Conservation (phyloP, 1,140 invertebrate genomes). For the Leptestheria dahalacensis region DNA sequence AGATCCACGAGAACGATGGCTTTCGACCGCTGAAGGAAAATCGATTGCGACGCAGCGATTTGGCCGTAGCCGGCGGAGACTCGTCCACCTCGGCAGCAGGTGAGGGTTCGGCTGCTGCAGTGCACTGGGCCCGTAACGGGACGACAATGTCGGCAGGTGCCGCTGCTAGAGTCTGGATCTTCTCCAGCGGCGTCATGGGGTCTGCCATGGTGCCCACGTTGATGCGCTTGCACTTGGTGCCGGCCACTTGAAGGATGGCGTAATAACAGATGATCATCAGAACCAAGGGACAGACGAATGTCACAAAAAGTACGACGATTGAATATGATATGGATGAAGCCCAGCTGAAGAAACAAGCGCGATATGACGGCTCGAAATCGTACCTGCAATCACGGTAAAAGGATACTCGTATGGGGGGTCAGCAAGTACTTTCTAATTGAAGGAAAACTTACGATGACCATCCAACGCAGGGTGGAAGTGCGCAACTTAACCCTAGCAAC, state of each 20-base stretch:
- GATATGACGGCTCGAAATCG: conserved; percentile 2
- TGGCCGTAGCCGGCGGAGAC: not conserved
- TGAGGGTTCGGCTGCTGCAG: not conserved
- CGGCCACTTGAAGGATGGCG: conserved; percentile 18
- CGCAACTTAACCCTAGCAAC: conserved; percentile 14
- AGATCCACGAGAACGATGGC: conserved; percentile 7
- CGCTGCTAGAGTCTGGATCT: conserved; percentile 6
- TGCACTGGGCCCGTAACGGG: not conserved
- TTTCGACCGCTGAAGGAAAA: conserved; percentile 9
- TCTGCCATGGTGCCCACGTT: conserved; percentile 9
- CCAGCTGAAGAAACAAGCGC: conserved; percentile 16
- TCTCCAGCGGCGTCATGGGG: conserved; percentile 5
- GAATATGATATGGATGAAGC: conserved; percentile 11
- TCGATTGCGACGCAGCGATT: not conserved
- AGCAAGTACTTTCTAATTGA: too few species aligned
- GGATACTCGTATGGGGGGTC: too few species aligned
- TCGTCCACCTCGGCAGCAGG: not conserved
- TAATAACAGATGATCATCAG: conserved; percentile 17
- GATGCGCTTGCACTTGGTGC: conserved; percentile 18
- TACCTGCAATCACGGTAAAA: too few species aligned
- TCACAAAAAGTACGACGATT: conserved; percentile 6
- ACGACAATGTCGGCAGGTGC: not conserved
- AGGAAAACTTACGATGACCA: conserved; percentile 19
- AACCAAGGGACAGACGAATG: conserved; percentile 12
- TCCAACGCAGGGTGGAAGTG: conserved; percentile 16